These are phyloP conservation scores for Pseudolycoriella hygida DNA, from an alignment of 2,888 invertebrate species.

Conservation along the genomic window DNA sequence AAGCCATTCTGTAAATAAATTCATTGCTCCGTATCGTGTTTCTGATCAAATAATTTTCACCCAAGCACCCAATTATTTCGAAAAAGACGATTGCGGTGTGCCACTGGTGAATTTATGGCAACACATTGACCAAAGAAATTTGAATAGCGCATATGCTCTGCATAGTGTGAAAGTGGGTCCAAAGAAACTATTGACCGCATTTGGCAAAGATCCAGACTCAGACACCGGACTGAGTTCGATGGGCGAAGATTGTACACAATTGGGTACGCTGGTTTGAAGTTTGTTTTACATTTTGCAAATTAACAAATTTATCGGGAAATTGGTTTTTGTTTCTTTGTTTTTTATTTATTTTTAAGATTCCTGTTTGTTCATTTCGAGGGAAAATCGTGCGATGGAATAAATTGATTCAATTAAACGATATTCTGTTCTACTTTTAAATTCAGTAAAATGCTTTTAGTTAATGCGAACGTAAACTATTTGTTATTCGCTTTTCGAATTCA, in stretches of 20 bases:
- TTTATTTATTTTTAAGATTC: too few relatives aligned
- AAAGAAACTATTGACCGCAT: constrained; percentile 9
- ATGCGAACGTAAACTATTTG: too few relatives aligned
- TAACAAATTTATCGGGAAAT: too few relatives aligned
- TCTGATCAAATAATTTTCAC: constrained; percentile 6
- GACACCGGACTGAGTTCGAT: constrained; percentile 12
- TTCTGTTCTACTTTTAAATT: too few relatives aligned
- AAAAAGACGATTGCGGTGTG: constrained; percentile 4
- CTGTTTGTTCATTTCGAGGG: too few relatives aligned
- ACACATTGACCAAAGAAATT: constrained; percentile 8
- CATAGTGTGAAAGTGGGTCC: constrained; percentile 7
- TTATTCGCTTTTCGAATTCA: too few relatives aligned
- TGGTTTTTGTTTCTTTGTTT: too few relatives aligned
- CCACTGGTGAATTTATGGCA: constrained; percentile 1
- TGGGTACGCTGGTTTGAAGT: constrained; percentile 13
- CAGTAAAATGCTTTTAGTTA: too few relatives aligned
- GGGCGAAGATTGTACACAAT: constrained; percentile 10
- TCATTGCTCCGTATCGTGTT: not conserved
- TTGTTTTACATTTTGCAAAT: too few relatives aligned
- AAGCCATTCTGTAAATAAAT: not conserved
- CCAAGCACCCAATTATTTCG: constrained; percentile 5
- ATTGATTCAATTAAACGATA: too few relatives aligned
- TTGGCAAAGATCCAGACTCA: constrained; percentile 10
- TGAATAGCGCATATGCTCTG: not conserved
- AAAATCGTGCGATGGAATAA: too few relatives aligned